A percentile compares a stretch with the other conserved stretches of the same genome.
phyloP scores from a whole-genome alignment of 2,797 vertebrate species.

The Anas georgica region DNA sequence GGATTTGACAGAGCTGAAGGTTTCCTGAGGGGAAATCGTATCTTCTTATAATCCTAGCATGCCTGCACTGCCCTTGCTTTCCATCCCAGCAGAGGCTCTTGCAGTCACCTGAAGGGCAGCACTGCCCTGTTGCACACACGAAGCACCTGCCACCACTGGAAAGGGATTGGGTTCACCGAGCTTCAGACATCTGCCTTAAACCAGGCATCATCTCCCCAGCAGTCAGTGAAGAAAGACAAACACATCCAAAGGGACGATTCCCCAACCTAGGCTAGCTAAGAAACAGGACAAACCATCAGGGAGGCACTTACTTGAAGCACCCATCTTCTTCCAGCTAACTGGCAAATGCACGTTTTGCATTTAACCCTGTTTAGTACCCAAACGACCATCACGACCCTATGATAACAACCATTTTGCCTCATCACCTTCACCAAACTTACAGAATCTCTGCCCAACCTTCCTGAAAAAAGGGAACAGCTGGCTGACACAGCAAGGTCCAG shows the following conservation, averaged over 20 bases:
- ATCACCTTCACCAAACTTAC: background rate
- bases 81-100: background rate
- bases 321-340: background rate
- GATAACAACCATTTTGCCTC: background rate
- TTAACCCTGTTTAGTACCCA: background rate
- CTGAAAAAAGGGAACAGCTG: background rate
- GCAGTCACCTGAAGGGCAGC: constrained; percentile 34
- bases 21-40: constrained; percentile 26
- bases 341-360: background rate
- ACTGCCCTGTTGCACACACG: rapidly evolving
- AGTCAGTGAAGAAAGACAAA: background rate
- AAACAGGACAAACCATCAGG: background rate
- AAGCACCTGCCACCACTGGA: background rate
- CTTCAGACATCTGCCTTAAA: background rate
- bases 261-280: background rate
- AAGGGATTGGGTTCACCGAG: background rate
- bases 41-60: background rate
- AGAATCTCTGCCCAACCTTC: background rate
- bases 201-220: background rate
- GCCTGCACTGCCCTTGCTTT: constrained; percentile 7
- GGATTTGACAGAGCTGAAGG: background rate
- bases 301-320: background rate
- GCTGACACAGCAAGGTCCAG: background rate
- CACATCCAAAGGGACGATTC: background rate
- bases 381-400: background rate